Evolutionary conservation across 2,888 invertebrate species (phyloP), one percentile per base, ranked within the genome.

Genomic region (Ennomos erosarius): DNA sequence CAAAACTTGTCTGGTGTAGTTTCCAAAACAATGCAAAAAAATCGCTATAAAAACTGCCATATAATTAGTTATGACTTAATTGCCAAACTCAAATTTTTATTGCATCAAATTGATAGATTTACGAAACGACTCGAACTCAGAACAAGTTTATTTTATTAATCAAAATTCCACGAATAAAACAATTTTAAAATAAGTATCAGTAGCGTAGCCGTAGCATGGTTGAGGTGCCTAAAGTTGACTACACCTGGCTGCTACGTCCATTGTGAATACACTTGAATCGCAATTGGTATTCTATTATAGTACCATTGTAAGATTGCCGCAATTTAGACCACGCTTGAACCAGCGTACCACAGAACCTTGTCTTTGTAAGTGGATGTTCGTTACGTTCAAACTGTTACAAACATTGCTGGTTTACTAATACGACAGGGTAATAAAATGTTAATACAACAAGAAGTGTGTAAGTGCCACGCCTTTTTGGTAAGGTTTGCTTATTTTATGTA

Each of bases 271-370:
- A 65, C 70, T 60, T 54, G 68, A 71, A 69, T 72, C 53, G 70
- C 68, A 77, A 79, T 79, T 75, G 74, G 71, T 77, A 74, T 71
- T 77, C 76, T 70, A 76, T 78, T 74, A 75, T 71, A 69, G 68
- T 70, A 64, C 62, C 49, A 57, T 64, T 59, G 63, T 64, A 65
- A 59, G 51, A 62, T 73, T 70, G 73, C 51, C 63, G 68, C 68
- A 68, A 72, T 75, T 66, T 68, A 64, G 68, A 64, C 55, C 47
- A 46, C 33, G 36, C 33, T 12, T 10, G 55, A 54, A 37, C 43
- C 35, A 40, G 35, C 8, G 26, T 39, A 39, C 10, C 13, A 34
- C 40, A n/a, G 55, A 37, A 52, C 55, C 33, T n/a, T 55, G 11
- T 39, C 52, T 2, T 9, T 34, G 10, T 59, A 47, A 50, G n/a